Percentiles rank a stretch among this genome's conserved stretches.
Evolutionary conservation across 2,888 invertebrate species (phyloP).

Genomic region (Tricholauxania praeusta): DNA sequence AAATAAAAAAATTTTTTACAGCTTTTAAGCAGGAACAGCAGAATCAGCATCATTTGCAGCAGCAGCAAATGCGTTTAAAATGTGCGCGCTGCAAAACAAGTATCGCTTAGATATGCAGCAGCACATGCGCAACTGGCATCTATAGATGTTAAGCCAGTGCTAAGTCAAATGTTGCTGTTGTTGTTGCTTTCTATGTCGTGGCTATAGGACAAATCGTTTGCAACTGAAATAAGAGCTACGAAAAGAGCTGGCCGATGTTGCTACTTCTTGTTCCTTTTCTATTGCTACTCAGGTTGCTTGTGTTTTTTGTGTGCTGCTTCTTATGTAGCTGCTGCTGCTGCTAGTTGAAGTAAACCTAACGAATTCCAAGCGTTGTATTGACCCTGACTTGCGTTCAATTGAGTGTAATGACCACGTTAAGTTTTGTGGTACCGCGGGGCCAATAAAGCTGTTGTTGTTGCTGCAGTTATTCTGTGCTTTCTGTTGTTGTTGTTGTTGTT

Average conservation of each 20-base stretch:
- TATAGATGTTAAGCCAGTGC: not conserved
- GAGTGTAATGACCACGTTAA: slow-evolving; percentile 31
- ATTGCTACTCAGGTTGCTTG: not conserved
- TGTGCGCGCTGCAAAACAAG: slow-evolving; percentile 13
- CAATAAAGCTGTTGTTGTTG: not conserved
- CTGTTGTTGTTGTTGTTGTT: too few relatives aligned
- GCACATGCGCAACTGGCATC: not conserved
- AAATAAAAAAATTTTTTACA: too few relatives aligned
- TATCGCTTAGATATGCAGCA: slow-evolving; percentile 13
- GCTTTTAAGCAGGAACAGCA: too few relatives aligned
- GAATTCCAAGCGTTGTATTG: slow-evolving; percentile 57
- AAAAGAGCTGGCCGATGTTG: not conserved
- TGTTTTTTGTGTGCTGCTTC: not conserved
- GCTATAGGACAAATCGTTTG: slow-evolving; percentile 15
- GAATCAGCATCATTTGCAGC: not conserved
- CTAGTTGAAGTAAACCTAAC: slow-evolving; percentile 47
- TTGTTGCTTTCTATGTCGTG: not conserved
- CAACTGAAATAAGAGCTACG: slow-evolving; percentile 2
- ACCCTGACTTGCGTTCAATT: slow-evolving; percentile 42
- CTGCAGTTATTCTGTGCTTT: too few relatives aligned
- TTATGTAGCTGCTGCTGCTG: not conserved
- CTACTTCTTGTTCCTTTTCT: slow-evolving; percentile 4
- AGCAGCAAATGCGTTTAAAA: slow-evolving; percentile 3
- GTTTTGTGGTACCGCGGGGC: not conserved
- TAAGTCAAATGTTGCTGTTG: slow-evolving; percentile 16